A percentile compares a stretch with the other conserved stretches of the same genome.
Evolutionary conservation across 2,797 vertebrate species (phyloP).

Genomic region (Phrynocephalus forsythii): DNA sequence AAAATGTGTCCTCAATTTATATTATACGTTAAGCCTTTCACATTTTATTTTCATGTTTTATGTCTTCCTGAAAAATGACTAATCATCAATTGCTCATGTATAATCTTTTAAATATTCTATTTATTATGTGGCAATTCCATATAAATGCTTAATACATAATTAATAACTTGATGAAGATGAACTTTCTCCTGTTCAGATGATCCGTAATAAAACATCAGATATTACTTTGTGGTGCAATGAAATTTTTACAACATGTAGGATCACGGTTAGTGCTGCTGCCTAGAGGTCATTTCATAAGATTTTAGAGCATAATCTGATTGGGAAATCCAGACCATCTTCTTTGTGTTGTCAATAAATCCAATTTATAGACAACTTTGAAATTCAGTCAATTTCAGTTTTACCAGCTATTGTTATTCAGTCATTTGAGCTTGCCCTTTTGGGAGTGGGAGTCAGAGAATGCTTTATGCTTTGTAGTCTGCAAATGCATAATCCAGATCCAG

Average conservation of each 20-base stretch:
- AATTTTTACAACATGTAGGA: not conserved
- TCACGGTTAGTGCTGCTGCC: not conserved
- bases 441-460: not conserved
- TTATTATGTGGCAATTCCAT: not conserved
- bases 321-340: not conserved
- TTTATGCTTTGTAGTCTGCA: not conserved
- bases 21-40: not conserved
- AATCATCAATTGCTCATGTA: not conserved
- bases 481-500: not conserved
- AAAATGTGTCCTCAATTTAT: conserved; percentile 7
- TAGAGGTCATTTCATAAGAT: not conserved
- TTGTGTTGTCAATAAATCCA: not conserved
- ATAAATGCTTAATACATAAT: not conserved
- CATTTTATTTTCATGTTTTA: conserved; percentile 13
- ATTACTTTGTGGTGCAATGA: not conserved
- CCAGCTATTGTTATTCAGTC: not conserved
- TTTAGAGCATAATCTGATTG: not conserved
- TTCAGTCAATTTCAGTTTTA: not conserved
- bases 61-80: not conserved
- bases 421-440: not conserved
- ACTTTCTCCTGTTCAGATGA: not conserved
- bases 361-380: not conserved
- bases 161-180: not conserved
- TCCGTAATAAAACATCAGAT: not conserved
- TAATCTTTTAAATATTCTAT: not conserved